Percentiles rank a stretch among this genome's conserved stretches.
Evolutionary conservation across 2,888 invertebrate genomes (phyloP).

Genomic region (Acanthococcus lagerstroemiae): DNA sequence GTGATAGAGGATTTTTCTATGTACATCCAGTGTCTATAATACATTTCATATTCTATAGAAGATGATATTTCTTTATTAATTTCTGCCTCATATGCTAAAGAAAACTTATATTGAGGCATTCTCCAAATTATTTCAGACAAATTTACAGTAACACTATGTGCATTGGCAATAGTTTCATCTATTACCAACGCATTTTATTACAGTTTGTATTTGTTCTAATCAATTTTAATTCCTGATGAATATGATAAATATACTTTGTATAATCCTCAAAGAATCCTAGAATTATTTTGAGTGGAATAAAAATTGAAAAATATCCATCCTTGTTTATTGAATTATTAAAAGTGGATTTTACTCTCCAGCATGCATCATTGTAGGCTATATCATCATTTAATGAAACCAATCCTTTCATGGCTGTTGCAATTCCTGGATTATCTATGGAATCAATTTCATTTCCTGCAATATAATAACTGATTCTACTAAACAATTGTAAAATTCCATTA

Average conservation of each 20-base stretch:
- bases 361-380: slow-evolving; percentile 1
- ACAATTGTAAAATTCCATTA: slow-evolving; percentile 12
- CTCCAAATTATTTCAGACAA: neutral
- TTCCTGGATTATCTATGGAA: slow-evolving; percentile 7
- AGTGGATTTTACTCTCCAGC: slow-evolving; percentile 16
- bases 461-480: slow-evolving; percentile 13
- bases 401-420: slow-evolving; percentile 11
- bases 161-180: neutral
- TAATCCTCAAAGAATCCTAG: neutral
- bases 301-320: neutral
- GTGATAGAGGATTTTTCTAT: neutral
- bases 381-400: slow-evolving; percentile 10
- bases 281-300: neutral
- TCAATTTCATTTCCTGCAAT: slow-evolving; percentile 11
- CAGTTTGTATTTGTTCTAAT: neutral
- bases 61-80: slow-evolving; percentile 3
- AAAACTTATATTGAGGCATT: slow-evolving; percentile 9
- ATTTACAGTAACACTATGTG: slow-evolving; percentile 12
- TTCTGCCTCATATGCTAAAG: neutral
- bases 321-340: neutral
- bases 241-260: neutral
- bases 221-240: neutral
- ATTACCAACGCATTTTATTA: neutral
- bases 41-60: slow-evolving; percentile 2
- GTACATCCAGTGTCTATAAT: neutral